phyloP scores from a whole-genome alignment of 2,113 vertebrate species.

The Leucoraja erinaceus region DNA sequence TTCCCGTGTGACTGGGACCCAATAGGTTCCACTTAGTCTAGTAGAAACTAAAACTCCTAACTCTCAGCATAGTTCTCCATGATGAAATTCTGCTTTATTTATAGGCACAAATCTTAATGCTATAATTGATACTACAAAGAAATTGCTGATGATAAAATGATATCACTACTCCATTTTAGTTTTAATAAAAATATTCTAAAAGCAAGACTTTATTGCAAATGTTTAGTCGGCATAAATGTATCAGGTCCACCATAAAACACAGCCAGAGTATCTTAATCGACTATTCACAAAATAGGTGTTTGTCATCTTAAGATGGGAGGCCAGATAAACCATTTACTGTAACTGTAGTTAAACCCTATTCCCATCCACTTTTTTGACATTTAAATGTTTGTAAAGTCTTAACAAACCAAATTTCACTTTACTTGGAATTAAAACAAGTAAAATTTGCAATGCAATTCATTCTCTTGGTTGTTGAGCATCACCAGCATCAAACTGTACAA shows the following conservation, averaged over 20 bases:
- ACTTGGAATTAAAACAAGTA: background rate
- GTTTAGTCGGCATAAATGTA: background rate
- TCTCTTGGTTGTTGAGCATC: background rate
- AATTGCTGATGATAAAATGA: background rate
- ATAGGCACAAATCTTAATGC: background rate
- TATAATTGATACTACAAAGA: background rate
- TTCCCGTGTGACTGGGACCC: too few species aligned
- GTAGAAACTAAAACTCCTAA: background rate
- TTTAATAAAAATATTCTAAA: background rate
- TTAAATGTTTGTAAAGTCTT: background rate
- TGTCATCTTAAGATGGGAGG: background rate
- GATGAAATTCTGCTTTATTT: background rate
- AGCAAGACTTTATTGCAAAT: background rate
- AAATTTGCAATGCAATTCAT: background rate
- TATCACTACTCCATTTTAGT: background rate
- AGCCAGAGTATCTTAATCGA: background rate
- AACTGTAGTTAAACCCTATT: background rate
- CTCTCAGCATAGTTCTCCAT: background rate
- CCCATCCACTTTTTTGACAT: background rate
- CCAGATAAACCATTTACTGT: background rate
- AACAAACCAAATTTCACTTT: background rate
- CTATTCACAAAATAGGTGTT: background rate
- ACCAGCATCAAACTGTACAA: background rate
- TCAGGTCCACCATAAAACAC: background rate
- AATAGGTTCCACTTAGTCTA: too few species aligned